Conservation (phyloP, 1,140 invertebrate genomes). For the Lepidurus packardi region DNA sequence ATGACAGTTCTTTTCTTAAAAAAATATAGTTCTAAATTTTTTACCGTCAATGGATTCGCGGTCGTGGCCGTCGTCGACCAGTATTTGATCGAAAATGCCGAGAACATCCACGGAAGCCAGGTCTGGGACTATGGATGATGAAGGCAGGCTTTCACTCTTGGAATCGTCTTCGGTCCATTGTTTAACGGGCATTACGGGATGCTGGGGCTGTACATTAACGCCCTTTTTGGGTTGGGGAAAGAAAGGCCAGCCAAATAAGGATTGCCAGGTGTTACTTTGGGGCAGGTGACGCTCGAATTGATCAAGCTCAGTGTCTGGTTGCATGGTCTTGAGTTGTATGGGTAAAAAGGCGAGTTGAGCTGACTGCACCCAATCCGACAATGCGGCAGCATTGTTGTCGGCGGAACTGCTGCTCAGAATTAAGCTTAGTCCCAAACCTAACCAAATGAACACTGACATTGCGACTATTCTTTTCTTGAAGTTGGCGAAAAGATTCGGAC, state of each 20-base stretch:
- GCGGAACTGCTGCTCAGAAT: not conserved
- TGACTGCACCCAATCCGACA: not conserved
- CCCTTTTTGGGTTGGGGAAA: not conserved
- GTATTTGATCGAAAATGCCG: not conserved
- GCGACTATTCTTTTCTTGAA: not conserved
- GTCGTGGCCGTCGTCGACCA: not conserved
- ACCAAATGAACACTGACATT: not conserved
- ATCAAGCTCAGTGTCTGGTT: not conserved
- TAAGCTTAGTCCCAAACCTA: not conserved
- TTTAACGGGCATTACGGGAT: not conserved
- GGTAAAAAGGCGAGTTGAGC: not conserved
- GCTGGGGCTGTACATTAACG: not conserved
- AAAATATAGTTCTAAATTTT: not conserved
- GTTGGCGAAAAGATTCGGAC: too few relatives aligned
- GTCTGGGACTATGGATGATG: not conserved
- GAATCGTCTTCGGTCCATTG: constrained; percentile 7
- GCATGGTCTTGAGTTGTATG: not conserved
- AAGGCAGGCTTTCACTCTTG: not conserved
- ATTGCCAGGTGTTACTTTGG: constrained; percentile 5
- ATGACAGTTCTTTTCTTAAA: too few relatives aligned
- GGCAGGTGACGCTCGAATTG: not conserved
- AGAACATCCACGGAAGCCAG: not conserved
- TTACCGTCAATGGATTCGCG: not conserved
- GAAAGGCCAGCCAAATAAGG: not conserved
- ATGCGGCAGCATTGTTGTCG: not conserved